Base-by-base conservation (phyloP, 2,888 invertebrate genomes). In the Lathronympha strigana region DNA sequence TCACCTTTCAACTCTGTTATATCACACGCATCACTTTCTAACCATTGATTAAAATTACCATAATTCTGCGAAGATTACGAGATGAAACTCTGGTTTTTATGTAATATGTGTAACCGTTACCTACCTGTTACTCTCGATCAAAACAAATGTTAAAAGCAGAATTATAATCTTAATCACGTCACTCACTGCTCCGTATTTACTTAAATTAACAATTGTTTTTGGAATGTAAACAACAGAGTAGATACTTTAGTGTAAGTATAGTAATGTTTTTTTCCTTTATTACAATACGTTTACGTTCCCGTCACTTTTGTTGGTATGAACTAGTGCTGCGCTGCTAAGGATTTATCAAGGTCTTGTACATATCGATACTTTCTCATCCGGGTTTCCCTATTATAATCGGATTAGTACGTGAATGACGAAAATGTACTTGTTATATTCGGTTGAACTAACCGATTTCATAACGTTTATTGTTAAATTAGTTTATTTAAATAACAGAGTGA, bases 1-100 rank as follows among this genome's bases (percentile, higher is more conserved):
- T 89, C 87, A 89, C 88, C 86, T 90, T 83, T 88, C 84, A 85
- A 87, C 82, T 81, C 77, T 69, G 70, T 89, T 88, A 88, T 82
- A 84, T 85, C 86, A 87, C 74, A 76, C 69, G 70, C 72, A 76
- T 79, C 80, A 84, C 90, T 90, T 91, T 90, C 86, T 81, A 80
- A 69, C 68, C 63, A 66, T 71, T 74, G 68, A 71, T 69, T 77
- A 76, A 67, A 71, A 70, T 78, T 77, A 71, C 66, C 73, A 76
- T 76, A 71, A 69, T 72, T 66, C 55, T 51, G 43, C 43, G 17
- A 57, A 50, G 60, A 66, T 68, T 68, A 68, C 66, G 64, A 57
- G 61, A 61, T 43, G 54, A 53, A 47, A 58, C 40, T 66, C 31
- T 60, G 47, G 47, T 61, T 66, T 57, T 64, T 66, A 66, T 53